Percentiles rank a stretch among this genome's conserved stretches.
Evolutionary conservation across 2,797 vertebrate species (phyloP).

Genomic region (Centroberyx gerrardi): DNA sequence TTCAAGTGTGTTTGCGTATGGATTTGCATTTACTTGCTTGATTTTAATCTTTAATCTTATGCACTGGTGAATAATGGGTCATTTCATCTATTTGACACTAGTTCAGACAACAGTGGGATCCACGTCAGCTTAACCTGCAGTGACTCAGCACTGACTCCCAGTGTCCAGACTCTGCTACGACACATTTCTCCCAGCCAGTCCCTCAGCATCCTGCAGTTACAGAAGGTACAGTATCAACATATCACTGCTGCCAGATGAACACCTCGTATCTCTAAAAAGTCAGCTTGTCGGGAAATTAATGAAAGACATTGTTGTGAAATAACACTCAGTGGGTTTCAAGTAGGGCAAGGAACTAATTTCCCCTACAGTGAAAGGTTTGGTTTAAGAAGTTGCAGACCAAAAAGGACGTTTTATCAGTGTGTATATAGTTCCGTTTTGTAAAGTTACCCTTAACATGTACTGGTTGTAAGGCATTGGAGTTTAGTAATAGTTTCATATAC

Average conservation of each 20-base stretch:
- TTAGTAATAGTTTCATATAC: not conserved
- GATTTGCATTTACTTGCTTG: not conserved
- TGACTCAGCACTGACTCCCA: constrained; percentile 87
- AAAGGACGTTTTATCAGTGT: too few relatives aligned
- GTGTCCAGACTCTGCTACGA: constrained; percentile 86
- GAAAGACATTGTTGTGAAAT: not conserved
- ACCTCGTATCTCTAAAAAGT: not conserved
- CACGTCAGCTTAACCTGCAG: constrained; percentile 89
- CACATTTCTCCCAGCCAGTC: constrained; percentile 81
- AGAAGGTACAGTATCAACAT: constrained; percentile 86
- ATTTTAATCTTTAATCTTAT: not conserved
- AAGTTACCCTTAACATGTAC: not conserved
- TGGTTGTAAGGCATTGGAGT: not conserved
- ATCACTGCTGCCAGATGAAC: not conserved
- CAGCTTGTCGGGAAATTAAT: not conserved
- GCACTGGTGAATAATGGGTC: not conserved
- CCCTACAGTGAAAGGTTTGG: too few relatives aligned
- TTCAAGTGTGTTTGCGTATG: constrained; percentile 4
- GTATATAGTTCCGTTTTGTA: too few relatives aligned
- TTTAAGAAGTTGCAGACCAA: too few relatives aligned
- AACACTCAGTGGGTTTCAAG: too few relatives aligned
- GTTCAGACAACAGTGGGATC: constrained; percentile 82
- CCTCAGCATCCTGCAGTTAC: constrained; percentile 86
- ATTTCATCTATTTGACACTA: constrained; percentile 59
- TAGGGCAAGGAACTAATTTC: too few relatives aligned